These are phyloP conservation scores for Boloria euphrosyne DNA, from an alignment of 2,888 invertebrate species.

Conservation along the genomic window DNA sequence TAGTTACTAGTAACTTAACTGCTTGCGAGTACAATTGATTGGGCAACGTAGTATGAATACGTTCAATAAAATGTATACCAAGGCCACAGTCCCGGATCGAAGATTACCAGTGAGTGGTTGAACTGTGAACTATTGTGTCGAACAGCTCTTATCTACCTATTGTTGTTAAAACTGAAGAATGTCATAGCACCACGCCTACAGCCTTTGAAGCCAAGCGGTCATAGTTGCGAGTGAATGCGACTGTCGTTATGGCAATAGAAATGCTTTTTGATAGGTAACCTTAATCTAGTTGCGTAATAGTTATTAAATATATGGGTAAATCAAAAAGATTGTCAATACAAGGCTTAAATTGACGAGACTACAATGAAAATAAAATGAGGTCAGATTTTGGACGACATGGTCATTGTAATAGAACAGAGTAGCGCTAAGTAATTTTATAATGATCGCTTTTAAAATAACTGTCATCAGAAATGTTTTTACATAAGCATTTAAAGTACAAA, in stretches of 20 bases:
- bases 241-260: conserved; percentile 41
- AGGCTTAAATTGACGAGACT: too few relatives aligned
- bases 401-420: too few relatives aligned
- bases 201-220: conserved; percentile 49
- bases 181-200: conserved; percentile 67
- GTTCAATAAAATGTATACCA: conserved; percentile 67
- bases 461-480: too few relatives aligned
- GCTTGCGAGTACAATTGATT: conserved; percentile 44
- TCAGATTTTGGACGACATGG: too few relatives aligned
- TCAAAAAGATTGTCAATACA: background rate
- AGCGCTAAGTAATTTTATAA: too few relatives aligned
- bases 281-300: conserved; percentile 35
- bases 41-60: conserved; percentile 50
- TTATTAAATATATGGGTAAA: background rate
- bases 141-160: conserved; percentile 51
- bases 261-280: conserved; percentile 38
- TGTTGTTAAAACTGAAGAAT: conserved; percentile 68
- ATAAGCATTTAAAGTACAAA: too few relatives aligned
- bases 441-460: too few relatives aligned
- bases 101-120: conserved; percentile 67
- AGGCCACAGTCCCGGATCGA: conserved; percentile 74
- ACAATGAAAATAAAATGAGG: too few relatives aligned
- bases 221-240: conserved; percentile 46
- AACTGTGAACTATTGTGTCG: conserved; percentile 76
- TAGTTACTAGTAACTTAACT: conserved; percentile 21